Percentiles rank a stretch among this genome's conserved stretches.
These are phyloP conservation scores for Orcinus orca DNA, from an alignment of 2,113 vertebrate species.

Conservation along the genomic window DNA sequence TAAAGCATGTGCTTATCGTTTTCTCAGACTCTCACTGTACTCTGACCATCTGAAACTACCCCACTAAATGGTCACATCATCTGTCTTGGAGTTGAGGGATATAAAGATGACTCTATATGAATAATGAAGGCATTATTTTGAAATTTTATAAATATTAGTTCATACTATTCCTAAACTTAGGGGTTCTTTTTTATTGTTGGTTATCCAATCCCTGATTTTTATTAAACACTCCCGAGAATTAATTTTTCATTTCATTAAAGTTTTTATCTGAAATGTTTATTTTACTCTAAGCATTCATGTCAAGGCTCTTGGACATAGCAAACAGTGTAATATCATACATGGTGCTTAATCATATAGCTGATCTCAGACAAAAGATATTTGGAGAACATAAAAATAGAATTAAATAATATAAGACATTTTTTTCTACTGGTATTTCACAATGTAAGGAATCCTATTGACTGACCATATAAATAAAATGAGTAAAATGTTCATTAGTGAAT, in stretches of 20 bases:
- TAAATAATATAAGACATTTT: not conserved
- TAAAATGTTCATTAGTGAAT: not conserved
- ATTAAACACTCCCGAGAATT: not conserved
- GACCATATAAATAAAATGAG: not conserved
- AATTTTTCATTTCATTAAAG: not conserved
- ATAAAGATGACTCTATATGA: not conserved
- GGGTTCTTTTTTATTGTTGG: not conserved
- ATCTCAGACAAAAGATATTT: not conserved
- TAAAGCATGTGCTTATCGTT: not conserved
- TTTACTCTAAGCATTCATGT: not conserved
- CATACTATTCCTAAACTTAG: not conserved
- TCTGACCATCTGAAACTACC: not conserved
- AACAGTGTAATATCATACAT: not conserved
- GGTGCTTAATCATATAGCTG: not conserved
- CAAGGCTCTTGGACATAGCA: not conserved
- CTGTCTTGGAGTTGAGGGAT: not conserved
- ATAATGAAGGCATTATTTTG: not conserved
- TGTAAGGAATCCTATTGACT: not conserved
- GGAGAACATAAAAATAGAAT: not conserved
- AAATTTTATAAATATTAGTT: not conserved
- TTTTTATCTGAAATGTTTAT: constrained; percentile 2
- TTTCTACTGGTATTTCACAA: not conserved
- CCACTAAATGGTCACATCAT: not conserved
- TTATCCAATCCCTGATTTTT: not conserved
- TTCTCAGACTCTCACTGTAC: not conserved